Percentiles rank a stretch among this genome's conserved stretches.
These are phyloP conservation scores for Hylyphantes graminicola DNA, from an alignment of 1,140 invertebrate genomes.

Conservation along the genomic window DNA sequence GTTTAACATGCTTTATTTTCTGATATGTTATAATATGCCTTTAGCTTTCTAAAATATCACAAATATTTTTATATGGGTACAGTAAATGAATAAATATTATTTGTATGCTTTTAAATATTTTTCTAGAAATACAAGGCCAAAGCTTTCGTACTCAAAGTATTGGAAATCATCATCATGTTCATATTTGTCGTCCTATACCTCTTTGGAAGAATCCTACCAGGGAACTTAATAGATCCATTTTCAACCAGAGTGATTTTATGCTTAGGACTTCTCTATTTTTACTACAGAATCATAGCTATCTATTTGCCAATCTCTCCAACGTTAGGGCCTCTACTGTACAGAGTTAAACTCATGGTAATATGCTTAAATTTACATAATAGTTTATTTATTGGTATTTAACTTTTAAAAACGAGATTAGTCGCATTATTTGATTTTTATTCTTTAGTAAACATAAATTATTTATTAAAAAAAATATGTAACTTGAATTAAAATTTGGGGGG, in stretches of 20 bases:
- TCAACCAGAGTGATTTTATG: slow-evolving; percentile 62
- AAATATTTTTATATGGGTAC: background rate
- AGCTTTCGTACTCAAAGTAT: slow-evolving; percentile 61
- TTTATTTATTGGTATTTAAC: no score
- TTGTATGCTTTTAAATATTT: background rate
- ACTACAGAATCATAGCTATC: slow-evolving; percentile 68
- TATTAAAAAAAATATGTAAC: no score
- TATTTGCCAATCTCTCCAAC: slow-evolving; percentile 70
- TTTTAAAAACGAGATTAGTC: no score
- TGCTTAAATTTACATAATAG: no score
- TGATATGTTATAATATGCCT: background rate
- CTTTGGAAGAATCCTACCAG: slow-evolving; percentile 52
- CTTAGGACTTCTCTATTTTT: slow-evolving; percentile 68
- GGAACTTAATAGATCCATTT: slow-evolving; percentile 60
- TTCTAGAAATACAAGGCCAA: slow-evolving; percentile 62
- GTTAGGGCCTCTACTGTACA: slow-evolving; percentile 68
- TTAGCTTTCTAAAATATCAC: background rate
- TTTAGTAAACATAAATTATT: no score
- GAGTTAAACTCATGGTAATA: slow-evolving; percentile 68
- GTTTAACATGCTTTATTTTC: background rate
- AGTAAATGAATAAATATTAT: background rate
- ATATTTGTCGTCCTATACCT: slow-evolving; percentile 60
- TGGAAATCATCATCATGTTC: slow-evolving; percentile 63
- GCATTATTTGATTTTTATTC: no score
- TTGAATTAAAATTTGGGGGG: no score